These are phyloP conservation scores for Leptonema lineaticorne DNA, from an alignment of 1,140 invertebrate genomes.

Conservation along the genomic window DNA sequence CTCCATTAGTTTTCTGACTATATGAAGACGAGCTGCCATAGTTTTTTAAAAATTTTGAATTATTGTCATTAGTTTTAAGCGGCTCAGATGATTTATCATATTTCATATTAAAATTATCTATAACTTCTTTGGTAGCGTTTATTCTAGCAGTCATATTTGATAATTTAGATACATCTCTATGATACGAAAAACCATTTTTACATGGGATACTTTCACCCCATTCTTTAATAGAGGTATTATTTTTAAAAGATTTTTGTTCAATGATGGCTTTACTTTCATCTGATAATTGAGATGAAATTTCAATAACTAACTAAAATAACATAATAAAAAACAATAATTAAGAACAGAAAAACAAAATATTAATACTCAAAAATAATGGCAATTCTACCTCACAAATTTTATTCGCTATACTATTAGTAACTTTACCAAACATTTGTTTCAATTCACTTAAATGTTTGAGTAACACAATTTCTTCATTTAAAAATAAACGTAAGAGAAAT, in stretches of 20 bases:
- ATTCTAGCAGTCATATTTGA: conserved; percentile 51
- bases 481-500: conserved; percentile 62
- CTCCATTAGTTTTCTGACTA: not conserved
- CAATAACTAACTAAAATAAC: conserved; percentile 50
- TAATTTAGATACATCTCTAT: conserved; percentile 42
- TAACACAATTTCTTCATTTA: conserved; percentile 60
- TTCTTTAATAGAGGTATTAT: conserved; percentile 47
- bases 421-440: conserved; percentile 58
- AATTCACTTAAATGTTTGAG: conserved; percentile 56
- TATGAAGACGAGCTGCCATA: not conserved
- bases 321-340: not conserved
- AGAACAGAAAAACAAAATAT: conserved; percentile 14
- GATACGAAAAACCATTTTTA: conserved; percentile 45
- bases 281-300: conserved; percentile 50
- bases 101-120: conserved; percentile 55
- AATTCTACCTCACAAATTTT: conserved; percentile 57
- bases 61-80: not conserved
- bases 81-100: conserved; percentile 43
- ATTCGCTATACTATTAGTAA: conserved; percentile 51
- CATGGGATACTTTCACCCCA: conserved; percentile 54
- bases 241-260: conserved; percentile 47
- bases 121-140: conserved; percentile 47
- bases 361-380: not conserved
- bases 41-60: conserved; percentile 26
- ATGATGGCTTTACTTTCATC: conserved; percentile 54